A percentile compares a stretch with the other conserved stretches of the same genome.
These are phyloP conservation scores for Fukomys damarensis DNA, from an alignment of 2,113 vertebrate species.

Conservation along the genomic window DNA sequence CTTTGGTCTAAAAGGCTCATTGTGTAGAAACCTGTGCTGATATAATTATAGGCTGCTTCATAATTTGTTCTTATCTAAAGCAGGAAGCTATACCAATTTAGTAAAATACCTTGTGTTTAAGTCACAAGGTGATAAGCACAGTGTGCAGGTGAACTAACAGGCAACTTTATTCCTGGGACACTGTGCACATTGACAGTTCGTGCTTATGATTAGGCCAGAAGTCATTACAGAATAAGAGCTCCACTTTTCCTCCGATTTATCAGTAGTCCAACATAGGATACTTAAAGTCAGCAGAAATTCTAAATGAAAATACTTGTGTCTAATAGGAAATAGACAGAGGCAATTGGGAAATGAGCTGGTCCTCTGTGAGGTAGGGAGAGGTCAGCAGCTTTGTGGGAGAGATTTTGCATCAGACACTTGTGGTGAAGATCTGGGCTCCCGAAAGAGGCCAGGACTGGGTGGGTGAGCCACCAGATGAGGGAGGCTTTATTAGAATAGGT, in stretches of 20 bases:
- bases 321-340: slow-evolving; percentile 1
- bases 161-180: background rate
- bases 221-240: background rate
- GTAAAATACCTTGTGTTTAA: background rate
- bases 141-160: background rate
- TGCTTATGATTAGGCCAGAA: background rate
- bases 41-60: background rate
- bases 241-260: background rate
- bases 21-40: background rate
- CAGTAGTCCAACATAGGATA: background rate
- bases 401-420: background rate
- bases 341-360: background rate
- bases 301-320: slow-evolving; percentile 44
- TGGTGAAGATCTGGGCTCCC: background rate
- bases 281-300: slow-evolving; percentile 61
- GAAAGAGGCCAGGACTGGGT: background rate
- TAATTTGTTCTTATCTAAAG: slow-evolving; percentile 32
- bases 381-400: background rate
- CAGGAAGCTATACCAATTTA: slow-evolving; percentile 8
- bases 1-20: slow-evolving; percentile 1
- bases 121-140: background rate
- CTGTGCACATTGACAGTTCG: background rate
- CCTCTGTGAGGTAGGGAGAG: background rate
- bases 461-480: background rate
- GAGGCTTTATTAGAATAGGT: background rate